These are phyloP conservation scores for Eupristina koningsbergeri DNA, from an alignment of 1,140 invertebrate genomes.

Conservation along the genomic window DNA sequence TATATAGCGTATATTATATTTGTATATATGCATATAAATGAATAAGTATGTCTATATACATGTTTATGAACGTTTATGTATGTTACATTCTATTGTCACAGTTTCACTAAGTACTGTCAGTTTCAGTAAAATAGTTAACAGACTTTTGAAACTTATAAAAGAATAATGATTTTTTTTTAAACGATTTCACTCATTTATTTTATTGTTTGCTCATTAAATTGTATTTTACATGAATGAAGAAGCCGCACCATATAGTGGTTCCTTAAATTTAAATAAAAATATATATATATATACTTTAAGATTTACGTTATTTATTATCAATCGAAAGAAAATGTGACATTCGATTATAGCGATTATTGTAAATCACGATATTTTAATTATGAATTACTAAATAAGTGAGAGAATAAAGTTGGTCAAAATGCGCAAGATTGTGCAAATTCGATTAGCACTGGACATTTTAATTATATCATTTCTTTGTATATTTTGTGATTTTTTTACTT, in stretches of 20 bases:
- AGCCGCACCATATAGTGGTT: slow-evolving; percentile 18
- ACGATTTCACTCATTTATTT: slow-evolving; percentile 47
- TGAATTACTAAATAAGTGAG: slow-evolving; percentile 37
- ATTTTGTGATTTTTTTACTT: slow-evolving; percentile 73
- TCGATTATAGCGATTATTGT: slow-evolving; percentile 11
- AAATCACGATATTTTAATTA: slow-evolving; percentile 29
- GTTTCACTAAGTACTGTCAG: slow-evolving; percentile 47
- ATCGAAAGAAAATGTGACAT: slow-evolving; percentile 28
- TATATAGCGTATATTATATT: slow-evolving; percentile 47
- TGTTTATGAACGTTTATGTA: slow-evolving; percentile 43
- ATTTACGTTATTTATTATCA: slow-evolving; percentile 50
- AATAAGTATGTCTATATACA: slow-evolving; percentile 20
- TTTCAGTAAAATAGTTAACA: slow-evolving; percentile 42
- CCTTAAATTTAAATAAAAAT: slow-evolving; percentile 38
- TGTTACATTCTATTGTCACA: slow-evolving; percentile 61
- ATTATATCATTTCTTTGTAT: slow-evolving; percentile 65
- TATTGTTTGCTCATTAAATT: slow-evolving; percentile 44
- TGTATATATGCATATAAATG: slow-evolving; percentile 52
- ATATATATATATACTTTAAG: slow-evolving; percentile 50
- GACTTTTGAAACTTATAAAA: slow-evolving; percentile 39
- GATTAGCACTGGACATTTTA: slow-evolving; percentile 30
- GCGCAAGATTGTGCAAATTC: not conserved
- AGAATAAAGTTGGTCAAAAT: slow-evolving; percentile 25
- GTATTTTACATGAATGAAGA: slow-evolving; percentile 32
- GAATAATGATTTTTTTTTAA: slow-evolving; percentile 49